Conservation (phyloP, 1,140 invertebrate species). For the Campodea augens region DNA sequence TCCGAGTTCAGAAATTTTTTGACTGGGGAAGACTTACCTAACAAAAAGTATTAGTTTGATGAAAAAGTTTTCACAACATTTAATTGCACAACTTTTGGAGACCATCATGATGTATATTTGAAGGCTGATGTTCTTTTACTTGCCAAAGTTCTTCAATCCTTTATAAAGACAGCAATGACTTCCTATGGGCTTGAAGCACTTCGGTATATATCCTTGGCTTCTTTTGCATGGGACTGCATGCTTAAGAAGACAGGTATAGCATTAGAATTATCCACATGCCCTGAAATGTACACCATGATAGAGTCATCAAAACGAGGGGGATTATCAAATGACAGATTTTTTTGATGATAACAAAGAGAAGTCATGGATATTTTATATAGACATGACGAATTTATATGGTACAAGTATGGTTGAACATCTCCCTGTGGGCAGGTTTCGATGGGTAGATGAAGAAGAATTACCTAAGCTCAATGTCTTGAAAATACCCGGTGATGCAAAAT, state of each 20-base stretch:
- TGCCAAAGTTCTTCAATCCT: not conserved
- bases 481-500: constrained; percentile 20
- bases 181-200: not conserved
- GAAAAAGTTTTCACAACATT: not conserved
- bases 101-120: not conserved
- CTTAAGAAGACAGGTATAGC: not conserved
- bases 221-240: not conserved
- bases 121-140: not conserved
- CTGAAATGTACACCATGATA: constrained; percentile 16
- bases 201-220: not conserved
- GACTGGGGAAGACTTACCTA: not conserved
- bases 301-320: constrained; percentile 18
- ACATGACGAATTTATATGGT: constrained; percentile 35
- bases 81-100: not conserved
- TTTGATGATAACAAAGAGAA: constrained; percentile 21
- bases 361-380: constrained; percentile 26
- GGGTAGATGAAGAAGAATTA: constrained; percentile 18
- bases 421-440: constrained; percentile 25
- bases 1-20: not conserved
- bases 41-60: not conserved
- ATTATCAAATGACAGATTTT: constrained; percentile 19
- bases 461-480: constrained; percentile 19
- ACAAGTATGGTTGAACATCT: constrained; percentile 25
- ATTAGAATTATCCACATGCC: not conserved
- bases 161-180: not conserved